A percentile compares a stretch with the other conserved stretches of the same genome.
These are phyloP conservation scores for Calcarius lapponicus DNA, from an alignment of 2,797 vertebrate genomes.

Conservation along the genomic window DNA sequence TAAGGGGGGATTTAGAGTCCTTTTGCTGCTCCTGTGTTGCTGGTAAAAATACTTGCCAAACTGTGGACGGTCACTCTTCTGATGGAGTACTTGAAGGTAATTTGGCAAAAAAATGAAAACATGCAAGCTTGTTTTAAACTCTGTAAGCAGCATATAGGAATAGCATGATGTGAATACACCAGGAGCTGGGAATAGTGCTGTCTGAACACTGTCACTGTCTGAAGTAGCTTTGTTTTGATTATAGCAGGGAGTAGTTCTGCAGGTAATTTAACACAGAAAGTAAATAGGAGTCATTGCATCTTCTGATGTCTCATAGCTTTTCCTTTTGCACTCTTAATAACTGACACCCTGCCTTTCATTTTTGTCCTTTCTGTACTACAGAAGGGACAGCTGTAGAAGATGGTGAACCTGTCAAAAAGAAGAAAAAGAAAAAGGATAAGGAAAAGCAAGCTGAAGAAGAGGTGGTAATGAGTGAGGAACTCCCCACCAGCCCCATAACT, in stretches of 20 bases:
- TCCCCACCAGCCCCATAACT: constrained; percentile 47
- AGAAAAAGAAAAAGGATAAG: constrained; percentile 81
- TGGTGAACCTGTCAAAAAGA: constrained; percentile 73
- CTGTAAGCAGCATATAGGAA: background rate
- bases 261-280: background rate
- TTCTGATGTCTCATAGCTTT: background rate
- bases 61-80: background rate
- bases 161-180: background rate
- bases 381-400: constrained; percentile 49
- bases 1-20: background rate
- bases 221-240: background rate
- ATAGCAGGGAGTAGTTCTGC: background rate
- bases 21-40: background rate
- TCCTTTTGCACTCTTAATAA: background rate
- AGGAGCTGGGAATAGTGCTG: background rate
- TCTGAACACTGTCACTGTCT: background rate
- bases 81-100: background rate
- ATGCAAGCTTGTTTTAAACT: background rate
- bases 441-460: constrained; percentile 72
- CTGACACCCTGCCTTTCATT: background rate
- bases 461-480: constrained; percentile 62
- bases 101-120: background rate
- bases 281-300: background rate
- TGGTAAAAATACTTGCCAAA: background rate
- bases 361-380: background rate